phyloP scores from a whole-genome alignment of 1,140 invertebrate genomes.

The Holotrichia oblita region DNA sequence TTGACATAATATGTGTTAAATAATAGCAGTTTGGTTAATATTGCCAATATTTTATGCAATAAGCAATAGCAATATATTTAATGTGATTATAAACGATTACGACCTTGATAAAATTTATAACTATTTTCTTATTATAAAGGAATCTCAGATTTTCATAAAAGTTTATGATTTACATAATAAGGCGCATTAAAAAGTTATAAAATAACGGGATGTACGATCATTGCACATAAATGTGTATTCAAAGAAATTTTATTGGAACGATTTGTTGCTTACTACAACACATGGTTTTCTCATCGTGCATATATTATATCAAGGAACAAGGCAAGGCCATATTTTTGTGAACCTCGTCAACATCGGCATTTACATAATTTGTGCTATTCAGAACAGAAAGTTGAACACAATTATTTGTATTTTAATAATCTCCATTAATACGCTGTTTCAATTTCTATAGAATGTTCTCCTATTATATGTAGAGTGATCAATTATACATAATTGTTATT shows the following conservation, averaged over 20 bases:
- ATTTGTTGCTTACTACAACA: background rate
- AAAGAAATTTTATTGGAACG: slow-evolving; percentile 6
- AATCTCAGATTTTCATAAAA: background rate
- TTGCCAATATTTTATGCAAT: background rate
- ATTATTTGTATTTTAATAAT: slow-evolving; percentile 3
- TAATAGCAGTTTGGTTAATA: background rate
- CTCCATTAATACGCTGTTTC: background rate
- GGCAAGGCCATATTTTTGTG: slow-evolving; percentile 22
- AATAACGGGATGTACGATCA: background rate
- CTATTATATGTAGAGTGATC: too few relatives aligned
- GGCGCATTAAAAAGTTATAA: background rate
- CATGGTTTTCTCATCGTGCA: slow-evolving; percentile 9
- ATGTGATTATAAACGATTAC: background rate
- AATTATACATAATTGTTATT: too few relatives aligned
- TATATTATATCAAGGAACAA: slow-evolving; percentile 8
- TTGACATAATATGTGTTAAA: too few relatives aligned
- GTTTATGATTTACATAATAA: background rate
- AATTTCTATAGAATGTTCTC: background rate
- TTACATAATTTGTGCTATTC: slow-evolving; percentile 8
- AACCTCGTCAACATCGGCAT: background rate
- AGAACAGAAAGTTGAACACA: background rate
- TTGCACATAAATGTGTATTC: background rate
- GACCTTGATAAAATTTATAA: slow-evolving; percentile 9
- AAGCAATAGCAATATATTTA: background rate
- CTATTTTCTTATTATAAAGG: background rate